Evolutionary conservation across 2,888 invertebrate genomes (phyloP), one percentile per base, ranked within the genome.

Genomic region (Volucella bombylans): DNA sequence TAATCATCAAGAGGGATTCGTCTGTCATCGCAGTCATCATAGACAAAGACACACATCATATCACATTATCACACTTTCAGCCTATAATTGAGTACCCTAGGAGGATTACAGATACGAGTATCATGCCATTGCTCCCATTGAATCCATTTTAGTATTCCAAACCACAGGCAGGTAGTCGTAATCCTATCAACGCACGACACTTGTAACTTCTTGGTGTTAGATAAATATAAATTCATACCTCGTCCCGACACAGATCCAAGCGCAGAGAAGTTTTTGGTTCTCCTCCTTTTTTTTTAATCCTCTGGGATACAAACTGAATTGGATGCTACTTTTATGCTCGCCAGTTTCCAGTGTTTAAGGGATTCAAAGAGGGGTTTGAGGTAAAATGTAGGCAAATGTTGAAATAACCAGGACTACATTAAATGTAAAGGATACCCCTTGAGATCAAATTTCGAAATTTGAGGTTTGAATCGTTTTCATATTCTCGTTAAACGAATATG

Each of bases 151-250:
- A 82, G 78, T 82, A 82, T 82, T 82, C 82, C 67, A 39, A 55
- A 57, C 72, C 68, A 64, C 50, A 68, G 67, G 38, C 59, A 54
- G 68, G 82, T 78, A 73, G 68, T 78, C 78, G 72, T 78, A 82
- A 67, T 82, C 72, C 68, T 82, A 73, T 82, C 82, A 78, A 68
- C 82, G 68, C 64, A 45, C 62, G 72, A 82, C 82, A 82, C 82
- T 78, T 78, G 82, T 82, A 82, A 78, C 82, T 78, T 72, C 78
- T 68, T 67, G 78, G 82, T 82, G 72, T 78, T 78, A 57, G 68
- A 78, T 77, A 82, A 82, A 82, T 78, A 72, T 55, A 47, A 62
- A 78, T 67, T 68, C 78, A 78, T 62, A 39, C 57, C 23, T 8
- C 76, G 59, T n/a, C 9, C 31, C 52, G 43, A 2, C 15, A 50